Evolutionary conservation across 2,113 vertebrate genomes (phyloP), one percentile per base, ranked within the genome.

Genomic region (Esox niger): DNA sequence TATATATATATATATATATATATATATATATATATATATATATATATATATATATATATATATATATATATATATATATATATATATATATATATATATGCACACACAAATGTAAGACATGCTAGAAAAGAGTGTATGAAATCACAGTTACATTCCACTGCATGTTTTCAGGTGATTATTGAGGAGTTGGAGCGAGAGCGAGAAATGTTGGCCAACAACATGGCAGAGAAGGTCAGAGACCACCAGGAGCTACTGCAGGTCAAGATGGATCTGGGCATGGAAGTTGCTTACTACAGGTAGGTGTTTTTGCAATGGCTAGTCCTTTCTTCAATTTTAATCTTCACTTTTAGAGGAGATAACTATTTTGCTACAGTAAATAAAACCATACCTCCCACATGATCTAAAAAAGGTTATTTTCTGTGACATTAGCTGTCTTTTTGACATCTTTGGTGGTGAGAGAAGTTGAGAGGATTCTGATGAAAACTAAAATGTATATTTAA

Each of bases 281-380:
- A 99, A 84, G 92, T 99, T 77, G 95, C 94, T 21, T 90, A 94
- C 11, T 98, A 99, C 89, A 95, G 95, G 97, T 99, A 56, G 31
- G 3, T 21, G n/a, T 9, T 33, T 20, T 35, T 57, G 13, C 20
- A 33, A 49, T 17, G 64, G 21, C 9, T 29, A 32, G 17, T 26
- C 56, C 25, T 29, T 17, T 52, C 17, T 5, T 6, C 4, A 38
- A 38, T 38, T 38, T 11, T 38, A 5, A n/a, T 38, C 35, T 11
- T 11, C 35, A 52, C 47, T 52, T 52, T 6, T 23, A 9, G n/a
- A 21, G 8, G 8, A 52, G 7, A 52, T 52, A 2, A 49, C 47
- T 49, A 20, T 21, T 21, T 70, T 49, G 47, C n/a, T n/a, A n/a
- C 15, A 38, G 35, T 43, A 47, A n/a, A n/a, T n/a, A n/a, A n/a